Conservation (phyloP, 2,113 vertebrate species). For the Stegastes partitus region DNA sequence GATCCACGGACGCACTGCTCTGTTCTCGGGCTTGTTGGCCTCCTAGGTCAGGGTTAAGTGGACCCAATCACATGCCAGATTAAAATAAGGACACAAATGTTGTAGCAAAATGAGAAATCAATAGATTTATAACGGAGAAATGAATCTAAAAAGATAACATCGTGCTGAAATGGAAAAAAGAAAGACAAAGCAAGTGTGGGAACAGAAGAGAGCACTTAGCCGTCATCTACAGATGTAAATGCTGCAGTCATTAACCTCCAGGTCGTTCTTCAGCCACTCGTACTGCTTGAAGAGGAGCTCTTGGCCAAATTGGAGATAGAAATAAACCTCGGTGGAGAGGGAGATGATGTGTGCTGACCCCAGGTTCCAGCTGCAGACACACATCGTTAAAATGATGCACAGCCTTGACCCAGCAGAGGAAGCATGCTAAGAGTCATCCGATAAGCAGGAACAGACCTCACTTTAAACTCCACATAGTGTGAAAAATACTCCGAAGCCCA, state of each 20-base stretch:
- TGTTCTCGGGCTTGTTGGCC: constrained; percentile 82
- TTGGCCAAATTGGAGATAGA: constrained; percentile 85
- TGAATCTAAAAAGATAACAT: neutral
- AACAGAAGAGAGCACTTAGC: constrained; percentile 29
- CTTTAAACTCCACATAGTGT: constrained; percentile 35
- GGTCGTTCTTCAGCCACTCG: constrained; percentile 88
- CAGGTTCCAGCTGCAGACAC: constrained; percentile 88
- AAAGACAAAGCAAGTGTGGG: neutral
- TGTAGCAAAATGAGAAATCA: neutral
- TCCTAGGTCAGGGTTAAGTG: constrained; percentile 71
- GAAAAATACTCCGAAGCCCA: constrained; percentile 34
- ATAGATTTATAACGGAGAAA: neutral
- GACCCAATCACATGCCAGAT: neutral
- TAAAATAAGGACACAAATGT: neutral
- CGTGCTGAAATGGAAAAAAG: neutral
- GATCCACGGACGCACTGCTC: constrained; percentile 87
- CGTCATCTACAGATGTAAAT: constrained; percentile 13
- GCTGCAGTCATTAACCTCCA: constrained; percentile 82
- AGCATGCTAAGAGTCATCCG: constrained; percentile 30
- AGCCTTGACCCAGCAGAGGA: constrained; percentile 40
- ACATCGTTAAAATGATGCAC: constrained; percentile 59
- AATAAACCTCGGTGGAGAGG: constrained; percentile 92
- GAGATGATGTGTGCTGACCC: constrained; percentile 91
- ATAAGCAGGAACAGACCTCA: constrained; percentile 34
- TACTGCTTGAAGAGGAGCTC: constrained; percentile 89